phyloP scores from a whole-genome alignment of 2,888 invertebrate species.

The Brachypterus glaber region DNA sequence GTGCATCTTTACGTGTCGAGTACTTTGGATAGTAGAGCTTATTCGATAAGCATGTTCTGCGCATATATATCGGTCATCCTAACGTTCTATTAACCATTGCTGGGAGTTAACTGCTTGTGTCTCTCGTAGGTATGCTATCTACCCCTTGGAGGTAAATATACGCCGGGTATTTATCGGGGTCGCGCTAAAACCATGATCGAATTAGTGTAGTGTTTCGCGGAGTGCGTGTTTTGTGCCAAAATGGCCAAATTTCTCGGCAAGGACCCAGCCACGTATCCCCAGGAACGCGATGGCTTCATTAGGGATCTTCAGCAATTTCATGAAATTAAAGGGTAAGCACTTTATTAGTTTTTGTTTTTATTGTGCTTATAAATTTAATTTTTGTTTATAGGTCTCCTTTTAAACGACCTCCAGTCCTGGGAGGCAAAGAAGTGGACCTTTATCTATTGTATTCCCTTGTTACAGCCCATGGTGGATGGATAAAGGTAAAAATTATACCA shows the following conservation, averaged over 20 bases:
- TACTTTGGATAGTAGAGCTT: conserved; percentile 32
- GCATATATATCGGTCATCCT: conserved; percentile 39
- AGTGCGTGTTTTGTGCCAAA: conserved; percentile 29
- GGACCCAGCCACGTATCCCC: conserved; percentile 64
- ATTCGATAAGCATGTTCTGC: conserved; percentile 40
- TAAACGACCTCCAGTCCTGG: conserved; percentile 63
- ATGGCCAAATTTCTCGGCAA: conserved; percentile 58
- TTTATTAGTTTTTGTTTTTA: too few relatives aligned
- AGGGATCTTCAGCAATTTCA: conserved; percentile 85
- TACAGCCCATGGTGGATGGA: conserved; percentile 86
- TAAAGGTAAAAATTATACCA: conserved; percentile 59
- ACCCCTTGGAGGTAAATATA: not conserved
- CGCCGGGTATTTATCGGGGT: conserved; percentile 13
- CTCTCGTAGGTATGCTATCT: not conserved
- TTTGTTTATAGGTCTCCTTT: conserved; percentile 47
- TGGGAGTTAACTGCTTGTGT: conserved; percentile 38
- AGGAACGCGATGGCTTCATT: conserved; percentile 71
- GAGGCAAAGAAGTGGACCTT: conserved; percentile 86
- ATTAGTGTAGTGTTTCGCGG: too few relatives aligned
- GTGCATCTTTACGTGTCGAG: conserved; percentile 24
- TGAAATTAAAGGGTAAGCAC: conserved; percentile 78
- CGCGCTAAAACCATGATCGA: conserved; percentile 6
- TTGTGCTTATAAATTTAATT: too few relatives aligned
- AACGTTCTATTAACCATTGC: conserved; percentile 32
- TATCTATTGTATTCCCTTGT: conserved; percentile 86